Conservation (phyloP, 2,888 invertebrate genomes). For the Lepidocyrtoides sp. region DNA sequence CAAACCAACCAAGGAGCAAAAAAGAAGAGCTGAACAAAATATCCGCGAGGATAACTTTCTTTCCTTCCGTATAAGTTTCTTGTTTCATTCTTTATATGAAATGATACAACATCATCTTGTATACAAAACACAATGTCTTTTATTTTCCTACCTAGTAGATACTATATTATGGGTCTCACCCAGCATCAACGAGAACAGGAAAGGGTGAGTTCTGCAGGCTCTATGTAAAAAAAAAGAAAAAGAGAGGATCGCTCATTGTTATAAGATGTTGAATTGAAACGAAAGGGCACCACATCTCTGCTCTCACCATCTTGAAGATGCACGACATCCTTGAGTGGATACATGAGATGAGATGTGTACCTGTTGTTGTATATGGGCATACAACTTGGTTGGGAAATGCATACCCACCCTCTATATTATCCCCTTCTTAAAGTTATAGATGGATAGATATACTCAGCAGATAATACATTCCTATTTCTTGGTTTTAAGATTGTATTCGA, state of each 20-base stretch:
- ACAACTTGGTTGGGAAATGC: no score
- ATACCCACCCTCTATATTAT: background rate
- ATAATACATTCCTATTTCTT: background rate
- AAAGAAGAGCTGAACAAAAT: slow-evolving; percentile 54
- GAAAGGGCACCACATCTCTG: slow-evolving; percentile 51
- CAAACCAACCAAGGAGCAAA: slow-evolving; percentile 26
- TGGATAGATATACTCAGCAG: background rate
- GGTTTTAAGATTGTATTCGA: background rate
- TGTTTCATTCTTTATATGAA: background rate
- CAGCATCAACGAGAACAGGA: background rate
- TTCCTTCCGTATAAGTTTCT: slow-evolving; percentile 22
- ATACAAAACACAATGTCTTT: slow-evolving; percentile 29
- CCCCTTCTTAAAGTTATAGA: no score
- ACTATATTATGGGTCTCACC: no score
- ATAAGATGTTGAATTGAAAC: slow-evolving; percentile 46
- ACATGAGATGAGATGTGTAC: background rate
- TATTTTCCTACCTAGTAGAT: no score
- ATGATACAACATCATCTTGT: slow-evolving; percentile 42
- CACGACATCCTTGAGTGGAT: slow-evolving; percentile 28
- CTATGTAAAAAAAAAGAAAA: background rate
- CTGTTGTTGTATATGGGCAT: slow-evolving; percentile 22
- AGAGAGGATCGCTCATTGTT: slow-evolving; percentile 13
- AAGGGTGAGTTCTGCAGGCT: slow-evolving; percentile 57
- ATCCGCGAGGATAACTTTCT: slow-evolving; percentile 46
- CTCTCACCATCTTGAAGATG: slow-evolving; percentile 59